Conservation (phyloP, 2,888 invertebrate species). For the Xestoiulus laeticollis region DNA sequence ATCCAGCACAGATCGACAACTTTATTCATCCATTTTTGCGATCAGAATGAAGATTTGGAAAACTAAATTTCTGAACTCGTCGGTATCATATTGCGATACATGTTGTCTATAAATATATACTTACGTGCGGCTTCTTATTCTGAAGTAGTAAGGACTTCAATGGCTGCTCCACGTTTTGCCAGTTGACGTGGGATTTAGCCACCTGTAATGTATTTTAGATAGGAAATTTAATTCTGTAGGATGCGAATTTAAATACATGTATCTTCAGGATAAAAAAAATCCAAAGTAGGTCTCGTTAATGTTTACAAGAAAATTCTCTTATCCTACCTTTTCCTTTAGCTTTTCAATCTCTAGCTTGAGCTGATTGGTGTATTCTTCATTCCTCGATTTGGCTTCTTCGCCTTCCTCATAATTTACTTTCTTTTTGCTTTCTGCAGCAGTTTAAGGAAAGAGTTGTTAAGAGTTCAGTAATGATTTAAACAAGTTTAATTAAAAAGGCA, state of each 20-base stretch:
- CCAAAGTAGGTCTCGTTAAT: neutral
- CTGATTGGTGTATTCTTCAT: conserved; percentile 20
- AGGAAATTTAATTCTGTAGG: too few relatives aligned
- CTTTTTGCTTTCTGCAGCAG: conserved; percentile 50
- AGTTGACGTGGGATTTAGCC: neutral
- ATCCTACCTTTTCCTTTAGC: conserved; percentile 43
- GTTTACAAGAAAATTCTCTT: neutral
- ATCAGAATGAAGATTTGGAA: too few relatives aligned
- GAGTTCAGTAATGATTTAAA: neutral
- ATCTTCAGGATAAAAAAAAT: neutral
- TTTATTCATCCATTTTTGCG: too few relatives aligned
- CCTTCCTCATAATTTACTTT: conserved; percentile 52
- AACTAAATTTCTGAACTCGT: too few relatives aligned
- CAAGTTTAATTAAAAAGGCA: neutral
- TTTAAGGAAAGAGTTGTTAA: conserved; percentile 6
- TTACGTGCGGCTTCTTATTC: neutral
- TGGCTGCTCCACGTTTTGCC: conserved; percentile 39
- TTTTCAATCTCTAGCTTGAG: conserved; percentile 49
- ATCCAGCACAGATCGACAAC: too few relatives aligned
- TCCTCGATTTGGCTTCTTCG: conserved; percentile 51
- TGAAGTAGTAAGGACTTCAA: conserved; percentile 20
- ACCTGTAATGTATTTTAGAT: conserved; percentile 31
- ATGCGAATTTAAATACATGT: neutral
- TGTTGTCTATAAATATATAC: neutral
- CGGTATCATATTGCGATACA: too few relatives aligned